Evolutionary conservation across 2,888 invertebrate genomes (phyloP).

Genomic region (Gnatocerus cornutus): DNA sequence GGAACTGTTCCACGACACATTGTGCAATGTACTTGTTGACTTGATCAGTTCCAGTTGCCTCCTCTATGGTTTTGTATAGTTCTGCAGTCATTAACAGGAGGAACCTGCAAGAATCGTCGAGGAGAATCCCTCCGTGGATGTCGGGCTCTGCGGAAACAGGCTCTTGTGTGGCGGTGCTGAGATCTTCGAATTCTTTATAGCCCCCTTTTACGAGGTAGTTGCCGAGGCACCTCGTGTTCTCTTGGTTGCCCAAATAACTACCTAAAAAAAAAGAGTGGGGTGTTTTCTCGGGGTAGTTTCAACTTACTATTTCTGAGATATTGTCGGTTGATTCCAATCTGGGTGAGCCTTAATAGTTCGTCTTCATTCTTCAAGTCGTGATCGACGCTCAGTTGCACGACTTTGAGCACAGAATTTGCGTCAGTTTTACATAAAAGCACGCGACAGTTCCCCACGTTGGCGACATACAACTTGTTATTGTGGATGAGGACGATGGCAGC

Average conservation of each 20-base stretch:
- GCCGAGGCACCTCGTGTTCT: constrained; percentile 89
- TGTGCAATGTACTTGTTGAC: constrained; percentile 88
- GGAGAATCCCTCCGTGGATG: constrained; percentile 84
- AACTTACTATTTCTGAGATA: constrained; percentile 78
- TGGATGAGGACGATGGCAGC: constrained; percentile 87
- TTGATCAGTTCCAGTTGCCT: constrained; percentile 83
- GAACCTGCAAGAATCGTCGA: constrained; percentile 88
- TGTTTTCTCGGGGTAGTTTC: too few relatives aligned
- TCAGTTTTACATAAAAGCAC: constrained; percentile 88
- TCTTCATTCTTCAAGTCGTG: constrained; percentile 91
- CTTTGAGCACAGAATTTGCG: constrained; percentile 82
- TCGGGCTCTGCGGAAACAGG: constrained; percentile 90
- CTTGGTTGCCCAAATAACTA: constrained; percentile 83
- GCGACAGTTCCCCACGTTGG: constrained; percentile 85
- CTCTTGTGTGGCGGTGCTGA: constrained; percentile 80
- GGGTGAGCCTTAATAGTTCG: constrained; percentile 84
- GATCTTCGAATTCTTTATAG: constrained; percentile 86
- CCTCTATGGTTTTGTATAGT: constrained; percentile 87
- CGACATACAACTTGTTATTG: constrained; percentile 86
- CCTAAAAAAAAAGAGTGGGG: constrained; percentile 70
- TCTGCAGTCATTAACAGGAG: constrained; percentile 90
- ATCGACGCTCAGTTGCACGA: constrained; percentile 87
- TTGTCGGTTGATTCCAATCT: constrained; percentile 83
- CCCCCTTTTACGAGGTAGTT: constrained; percentile 91
- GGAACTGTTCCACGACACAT: constrained; percentile 86